Evolutionary conservation across 2,797 vertebrate species (phyloP).

Genomic region (Denticeps clupeoides): DNA sequence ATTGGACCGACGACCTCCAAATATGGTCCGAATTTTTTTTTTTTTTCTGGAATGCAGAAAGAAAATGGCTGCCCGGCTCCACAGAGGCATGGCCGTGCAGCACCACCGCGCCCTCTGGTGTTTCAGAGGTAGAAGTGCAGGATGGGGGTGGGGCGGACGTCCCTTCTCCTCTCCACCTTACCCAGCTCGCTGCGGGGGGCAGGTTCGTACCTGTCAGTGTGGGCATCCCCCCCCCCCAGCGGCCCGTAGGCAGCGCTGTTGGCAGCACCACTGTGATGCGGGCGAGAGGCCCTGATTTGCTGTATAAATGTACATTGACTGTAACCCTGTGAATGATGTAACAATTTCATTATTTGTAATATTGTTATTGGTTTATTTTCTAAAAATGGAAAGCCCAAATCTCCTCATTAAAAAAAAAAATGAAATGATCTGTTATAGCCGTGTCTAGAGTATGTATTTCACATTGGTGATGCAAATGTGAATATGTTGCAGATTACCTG

Average conservation of each 20-base stretch:
- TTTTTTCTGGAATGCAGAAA: no score
- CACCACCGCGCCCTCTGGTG: slow-evolving; percentile 49
- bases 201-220: background rate
- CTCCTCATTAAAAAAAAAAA: slow-evolving; percentile 65
- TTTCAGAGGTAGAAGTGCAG: slow-evolving; percentile 24
- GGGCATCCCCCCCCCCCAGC: slow-evolving; percentile 1
- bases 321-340: slow-evolving; percentile 82
- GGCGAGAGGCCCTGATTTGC: slow-evolving; percentile 58
- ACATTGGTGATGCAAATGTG: slow-evolving; percentile 3
- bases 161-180: slow-evolving; percentile 14
- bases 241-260: slow-evolving; percentile 18
- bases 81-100: slow-evolving; percentile 18
- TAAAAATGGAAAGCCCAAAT: slow-evolving; percentile 72
- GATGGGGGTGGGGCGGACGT: slow-evolving; percentile 17
- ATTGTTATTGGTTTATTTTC: slow-evolving; percentile 79
- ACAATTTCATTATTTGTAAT: slow-evolving; percentile 81
- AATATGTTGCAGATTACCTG: no score
- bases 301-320: slow-evolving; percentile 80
- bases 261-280: slow-evolving; percentile 63
- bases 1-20: slow-evolving; percentile 34
- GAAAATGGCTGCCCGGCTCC: slow-evolving; percentile 53
- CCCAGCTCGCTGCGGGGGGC: slow-evolving; percentile 1
- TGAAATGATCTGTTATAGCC: slow-evolving; percentile 54
- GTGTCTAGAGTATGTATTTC: slow-evolving; percentile 5
- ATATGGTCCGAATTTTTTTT: slow-evolving; percentile 32